Conservation (phyloP, 2,888 invertebrate species). For the Eupithecia subfuscata region DNA sequence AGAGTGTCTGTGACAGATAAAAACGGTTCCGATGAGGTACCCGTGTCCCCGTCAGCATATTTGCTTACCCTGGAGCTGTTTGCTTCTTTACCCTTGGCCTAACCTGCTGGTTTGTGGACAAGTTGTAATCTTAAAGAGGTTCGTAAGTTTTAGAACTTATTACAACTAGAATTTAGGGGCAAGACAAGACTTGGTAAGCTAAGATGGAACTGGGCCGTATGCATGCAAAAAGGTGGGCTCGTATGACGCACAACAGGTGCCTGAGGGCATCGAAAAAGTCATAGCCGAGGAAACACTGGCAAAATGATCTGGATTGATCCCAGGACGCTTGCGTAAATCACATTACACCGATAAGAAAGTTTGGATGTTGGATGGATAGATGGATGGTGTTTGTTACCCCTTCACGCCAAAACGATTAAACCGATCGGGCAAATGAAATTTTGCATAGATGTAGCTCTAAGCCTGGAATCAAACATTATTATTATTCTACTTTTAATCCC, state of each 20-base stretch:
- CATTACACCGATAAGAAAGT: too few relatives aligned
- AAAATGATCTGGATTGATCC: not conserved
- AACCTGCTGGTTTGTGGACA: slow-evolving; percentile 56
- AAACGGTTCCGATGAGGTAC: slow-evolving; percentile 72
- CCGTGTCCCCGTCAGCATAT: slow-evolving; percentile 80
- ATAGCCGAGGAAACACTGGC: not conserved
- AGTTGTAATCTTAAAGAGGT: slow-evolving; percentile 38
- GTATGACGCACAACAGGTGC: too few relatives aligned
- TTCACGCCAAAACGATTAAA: too few relatives aligned
- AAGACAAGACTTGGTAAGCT: not conserved
- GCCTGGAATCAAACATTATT: too few relatives aligned
- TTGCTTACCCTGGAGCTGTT: slow-evolving; percentile 79
- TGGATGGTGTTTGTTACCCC: too few relatives aligned
- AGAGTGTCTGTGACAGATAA: slow-evolving; percentile 77
- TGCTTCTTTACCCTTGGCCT: slow-evolving; percentile 78
- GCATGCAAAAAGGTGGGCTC: not conserved
- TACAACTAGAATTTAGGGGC: not conserved
- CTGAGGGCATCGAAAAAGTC: not conserved
- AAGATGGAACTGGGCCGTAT: not conserved
- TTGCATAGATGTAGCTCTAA: not conserved
- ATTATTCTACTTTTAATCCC: too few relatives aligned
- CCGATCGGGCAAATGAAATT: too few relatives aligned
- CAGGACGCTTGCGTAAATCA: too few relatives aligned
- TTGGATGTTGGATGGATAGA: too few relatives aligned
- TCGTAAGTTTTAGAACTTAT: not conserved